Base-by-base conservation (phyloP, 1,140 invertebrate species). In the Scaptomyza hsui region DNA sequence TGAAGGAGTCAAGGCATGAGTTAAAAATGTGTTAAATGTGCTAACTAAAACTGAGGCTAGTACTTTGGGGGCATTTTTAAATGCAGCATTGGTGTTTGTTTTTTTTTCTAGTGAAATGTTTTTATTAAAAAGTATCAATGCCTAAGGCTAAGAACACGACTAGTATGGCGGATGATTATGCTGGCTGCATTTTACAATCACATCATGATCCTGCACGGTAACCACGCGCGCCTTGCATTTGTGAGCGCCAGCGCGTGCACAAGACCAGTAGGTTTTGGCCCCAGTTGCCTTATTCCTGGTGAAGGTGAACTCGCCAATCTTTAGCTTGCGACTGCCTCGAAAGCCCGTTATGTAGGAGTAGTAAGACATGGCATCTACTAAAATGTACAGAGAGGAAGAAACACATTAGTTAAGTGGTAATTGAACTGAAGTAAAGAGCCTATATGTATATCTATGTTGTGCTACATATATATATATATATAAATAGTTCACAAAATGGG, bases 151-250 rank as follows among this genome's bases (percentile, higher is more conserved):
- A 35, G 39, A 16, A 24, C 24, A 21, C 1, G 63, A 37, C 78
- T 91, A 91, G 72, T 91, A 91, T 72, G 91, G 90, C 65, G 83
- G 78, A 65, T 91, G 91, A 76, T 91, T 91, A 61, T 91, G 91
- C 41, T 85, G 61, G 13, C 75, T 83, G 63, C 86, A 90, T 72
- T 91, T 91, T 5, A 91, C 75, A 35, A 90, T 83, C 32, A 91
- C 89, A 49, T 90, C 85, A 15, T 90, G 82, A 18, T 91, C 78
- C 59, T 89, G 62, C 41, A 90, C 74, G 12, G 91, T 91, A 2
- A 91, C 89, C 12, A 91, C 89, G 9, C 91, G 72, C 15, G 91
- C 91, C 57, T 91, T 91, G 75, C 91, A 91, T 39, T 91, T 91
- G 57, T 91, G 89, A 4, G 82, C 75, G 4, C 89, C 91, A 18